Evolutionary conservation across 2,888 invertebrate genomes (phyloP).

Genomic region (Epsilonema sp.): DNA sequence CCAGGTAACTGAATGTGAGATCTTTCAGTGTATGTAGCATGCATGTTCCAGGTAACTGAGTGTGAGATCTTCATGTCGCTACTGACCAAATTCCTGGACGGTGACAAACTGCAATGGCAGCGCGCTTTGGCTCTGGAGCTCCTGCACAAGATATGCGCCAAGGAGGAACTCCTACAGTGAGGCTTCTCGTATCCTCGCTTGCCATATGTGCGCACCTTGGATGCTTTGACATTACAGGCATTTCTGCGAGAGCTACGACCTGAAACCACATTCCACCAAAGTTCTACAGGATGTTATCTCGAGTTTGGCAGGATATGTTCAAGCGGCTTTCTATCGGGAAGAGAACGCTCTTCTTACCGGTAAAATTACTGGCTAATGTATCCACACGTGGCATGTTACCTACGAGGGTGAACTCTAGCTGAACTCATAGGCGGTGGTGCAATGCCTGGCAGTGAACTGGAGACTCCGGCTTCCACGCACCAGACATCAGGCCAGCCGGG

Average conservation of each 20-base stretch:
- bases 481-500: slow-evolving; percentile 46
- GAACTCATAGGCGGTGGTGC: too few species aligned
- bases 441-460: background rate
- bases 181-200: too few species aligned
- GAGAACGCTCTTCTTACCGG: too few species aligned
- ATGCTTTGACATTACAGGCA: slow-evolving; percentile 1
- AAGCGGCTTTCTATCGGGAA: too few species aligned
- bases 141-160: slow-evolving; percentile 72
- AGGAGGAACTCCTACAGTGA: too few species aligned
- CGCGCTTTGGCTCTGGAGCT: slow-evolving; percentile 83
- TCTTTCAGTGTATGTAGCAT: slow-evolving; percentile 55
- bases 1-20: slow-evolving; percentile 89
- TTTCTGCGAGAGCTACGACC: slow-evolving; percentile 78
- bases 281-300: slow-evolving; percentile 75
- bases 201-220: too few species aligned
- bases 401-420: too few species aligned
- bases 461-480: background rate
- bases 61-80: slow-evolving; percentile 94
- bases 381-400: too few species aligned
- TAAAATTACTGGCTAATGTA: too few species aligned
- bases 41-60: slow-evolving; percentile 56
- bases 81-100: slow-evolving; percentile 87
- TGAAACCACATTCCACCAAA: slow-evolving; percentile 49
- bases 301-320: slow-evolving; percentile 75
- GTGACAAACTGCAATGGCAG: slow-evolving; percentile 90